Evolutionary conservation across 2,797 vertebrate species (phyloP), one percentile per base, ranked within the genome.

Genomic region (Carapus acus): DNA sequence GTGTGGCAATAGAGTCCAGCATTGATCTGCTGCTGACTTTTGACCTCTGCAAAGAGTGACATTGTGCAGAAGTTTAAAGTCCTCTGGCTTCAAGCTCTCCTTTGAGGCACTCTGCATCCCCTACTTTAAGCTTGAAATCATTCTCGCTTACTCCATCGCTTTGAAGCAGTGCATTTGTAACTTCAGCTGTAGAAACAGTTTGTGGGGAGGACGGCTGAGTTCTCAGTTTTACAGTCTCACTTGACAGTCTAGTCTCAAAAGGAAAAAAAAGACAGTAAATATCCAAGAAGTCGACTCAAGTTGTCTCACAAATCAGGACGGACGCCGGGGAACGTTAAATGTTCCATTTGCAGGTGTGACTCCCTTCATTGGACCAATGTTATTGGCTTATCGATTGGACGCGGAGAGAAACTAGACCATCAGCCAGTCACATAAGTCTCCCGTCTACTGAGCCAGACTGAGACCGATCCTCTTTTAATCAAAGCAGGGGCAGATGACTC

Each of bases 251-350:
- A 19, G 23, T 8, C 14, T 7, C 19, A 20, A 42, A 27, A 12
- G 15, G 7, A 29, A 14, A 21, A 6, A 20, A 19, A 21, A 33
- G 3, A 7, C 14, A 11, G 31, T 12, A 33, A 7, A 36, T 43
- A 19, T 7, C 12, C 19, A 36, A 43, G 3, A 18, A 24, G 41
- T 31, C 17, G 38, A 16, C 18, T 7, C 7, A 6, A 24, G 29
- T 17, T 23, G 19, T 51, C 24, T 51, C 29, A 33, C 22, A 40
- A 40, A n/a, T 15, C 34, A 36, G 49, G 40, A 33, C n/a, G 20
- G 1, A 17, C n/a, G n/a, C n/a, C n/a, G 14, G 19, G 31, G 12
- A 13, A 33, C 20, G 27, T 34, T 52, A 23, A 33, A 42, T 52
- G 20, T 34, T 16, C 34, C 31, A 20, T 33, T 34, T 43, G 3